Evolutionary conservation across 2,797 vertebrate species (phyloP).

Genomic region (Phoxinus dragarum): DNA sequence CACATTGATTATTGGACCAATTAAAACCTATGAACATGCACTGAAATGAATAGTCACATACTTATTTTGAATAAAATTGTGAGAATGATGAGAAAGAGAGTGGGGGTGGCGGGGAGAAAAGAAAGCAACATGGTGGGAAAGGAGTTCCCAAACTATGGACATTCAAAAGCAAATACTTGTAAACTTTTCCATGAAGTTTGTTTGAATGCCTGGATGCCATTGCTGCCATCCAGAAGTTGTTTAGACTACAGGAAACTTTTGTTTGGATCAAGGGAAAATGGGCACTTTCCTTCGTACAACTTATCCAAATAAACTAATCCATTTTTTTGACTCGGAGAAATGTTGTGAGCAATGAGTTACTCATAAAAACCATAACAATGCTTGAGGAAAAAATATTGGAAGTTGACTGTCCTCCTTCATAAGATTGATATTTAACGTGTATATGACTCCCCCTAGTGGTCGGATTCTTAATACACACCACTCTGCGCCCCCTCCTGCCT

Average conservation of each 20-base stretch:
- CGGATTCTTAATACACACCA: neutral
- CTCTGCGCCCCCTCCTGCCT: no score
- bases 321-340: neutral
- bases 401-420: neutral
- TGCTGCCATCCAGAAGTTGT: slow-evolving; percentile 26
- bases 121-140: neutral
- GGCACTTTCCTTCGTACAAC: neutral
- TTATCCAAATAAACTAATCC: slow-evolving; percentile 2
- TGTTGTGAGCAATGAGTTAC: neutral
- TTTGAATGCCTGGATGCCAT: neutral
- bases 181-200: slow-evolving; percentile 20
- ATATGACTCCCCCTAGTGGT: slow-evolving; percentile 66
- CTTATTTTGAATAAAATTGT: neutral
- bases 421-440: neutral
- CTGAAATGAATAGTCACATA: neutral
- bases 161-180: neutral
- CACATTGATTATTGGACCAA: neutral
- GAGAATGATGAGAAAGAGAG: neutral
- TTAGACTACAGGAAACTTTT: slow-evolving; percentile 28
- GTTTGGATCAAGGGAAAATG: slow-evolving; percentile 13
- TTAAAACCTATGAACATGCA: neutral
- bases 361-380: neutral
- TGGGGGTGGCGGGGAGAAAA: neutral
- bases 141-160: neutral
- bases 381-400: neutral